phyloP scores from a whole-genome alignment of 2,888 invertebrate species.

The Hirudinaria manillensis region DNA sequence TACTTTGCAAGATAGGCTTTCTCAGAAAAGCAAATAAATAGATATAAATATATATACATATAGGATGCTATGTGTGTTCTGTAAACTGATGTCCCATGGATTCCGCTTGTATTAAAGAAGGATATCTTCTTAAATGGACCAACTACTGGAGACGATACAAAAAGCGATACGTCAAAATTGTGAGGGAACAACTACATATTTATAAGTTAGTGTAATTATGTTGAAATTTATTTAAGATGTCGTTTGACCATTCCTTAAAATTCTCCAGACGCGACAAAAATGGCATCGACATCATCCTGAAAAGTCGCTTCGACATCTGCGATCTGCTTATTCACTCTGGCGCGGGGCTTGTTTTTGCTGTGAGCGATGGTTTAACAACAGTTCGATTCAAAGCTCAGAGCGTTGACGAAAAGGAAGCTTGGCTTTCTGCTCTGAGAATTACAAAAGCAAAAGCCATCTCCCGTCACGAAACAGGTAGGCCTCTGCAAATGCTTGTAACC shows the following conservation, averaged over 20 bases:
- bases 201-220: neutral
- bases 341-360: neutral
- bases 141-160: conserved; percentile 9
- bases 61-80: too few species aligned
- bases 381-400: neutral
- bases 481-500: too few species aligned
- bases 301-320: neutral
- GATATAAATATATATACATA: too few species aligned
- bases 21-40: too few species aligned
- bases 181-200: neutral
- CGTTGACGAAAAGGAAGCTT: neutral
- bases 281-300: neutral
- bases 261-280: neutral
- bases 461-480: neutral
- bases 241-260: neutral
- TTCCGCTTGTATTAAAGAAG: neutral
- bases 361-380: neutral
- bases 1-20: too few species aligned
- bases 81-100: too few species aligned
- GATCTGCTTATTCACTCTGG: conserved; percentile 8
- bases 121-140: conserved; percentile 20
- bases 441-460: conserved; percentile 7
- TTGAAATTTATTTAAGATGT: neutral
- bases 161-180: conserved; percentile 5
- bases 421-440: neutral